Evolutionary conservation across 2,113 vertebrate genomes (phyloP).

Genomic region (Panthera uncia): DNA sequence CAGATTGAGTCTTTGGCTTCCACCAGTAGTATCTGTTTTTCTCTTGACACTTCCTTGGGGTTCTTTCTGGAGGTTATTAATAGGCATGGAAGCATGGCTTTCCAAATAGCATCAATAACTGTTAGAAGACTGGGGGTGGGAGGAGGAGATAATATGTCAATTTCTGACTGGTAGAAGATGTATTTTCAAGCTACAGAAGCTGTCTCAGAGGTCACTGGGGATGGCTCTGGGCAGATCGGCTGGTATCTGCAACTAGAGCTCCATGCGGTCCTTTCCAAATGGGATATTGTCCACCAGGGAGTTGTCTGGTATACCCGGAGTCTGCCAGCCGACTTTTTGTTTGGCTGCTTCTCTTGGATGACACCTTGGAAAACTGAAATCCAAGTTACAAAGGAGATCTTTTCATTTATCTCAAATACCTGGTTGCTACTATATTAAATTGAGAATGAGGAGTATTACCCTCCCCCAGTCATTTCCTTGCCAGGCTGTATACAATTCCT

Average conservation of each 20-base stretch:
- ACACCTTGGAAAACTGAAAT: conserved; percentile 61
- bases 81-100: conserved; percentile 66
- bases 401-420: conserved; percentile 69
- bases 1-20: conserved; percentile 59
- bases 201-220: conserved; percentile 68
- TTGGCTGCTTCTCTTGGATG: conserved; percentile 71
- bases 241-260: conserved; percentile 69
- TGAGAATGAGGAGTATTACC: neutral
- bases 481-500: neutral
- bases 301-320: conserved; percentile 36
- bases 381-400: conserved; percentile 66
- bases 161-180: conserved; percentile 61
- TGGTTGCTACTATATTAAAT: conserved; percentile 43
- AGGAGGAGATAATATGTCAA: conserved; percentile 58
- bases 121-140: conserved; percentile 50
- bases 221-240: conserved; percentile 65
- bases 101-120: conserved; percentile 69
- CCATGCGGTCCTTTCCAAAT: conserved; percentile 65
- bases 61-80: conserved; percentile 74
- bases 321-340: conserved; percentile 65
- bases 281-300: conserved; percentile 69
- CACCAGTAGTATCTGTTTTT: conserved; percentile 58
- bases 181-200: conserved; percentile 63
- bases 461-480: neutral
- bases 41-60: conserved; percentile 64